A percentile compares a stretch with the other conserved stretches of the same genome.
These are phyloP conservation scores for Poecilobothrus nobilitatus DNA, from an alignment of 2,888 invertebrate species.

Conservation along the genomic window DNA sequence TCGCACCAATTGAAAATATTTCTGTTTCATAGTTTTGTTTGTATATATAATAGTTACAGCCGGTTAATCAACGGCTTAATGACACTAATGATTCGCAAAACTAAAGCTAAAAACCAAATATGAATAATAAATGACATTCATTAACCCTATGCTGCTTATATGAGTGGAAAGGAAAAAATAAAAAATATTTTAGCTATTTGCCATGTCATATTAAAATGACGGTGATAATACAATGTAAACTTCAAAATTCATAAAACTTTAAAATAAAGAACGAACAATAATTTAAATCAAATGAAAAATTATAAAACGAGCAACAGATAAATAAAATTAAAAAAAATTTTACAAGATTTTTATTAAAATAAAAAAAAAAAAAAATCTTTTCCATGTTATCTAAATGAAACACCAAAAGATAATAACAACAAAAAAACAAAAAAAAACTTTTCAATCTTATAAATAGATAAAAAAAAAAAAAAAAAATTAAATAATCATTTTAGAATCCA, in stretches of 20 bases:
- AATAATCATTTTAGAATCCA: background rate
- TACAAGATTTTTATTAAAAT: conserved; percentile 1
- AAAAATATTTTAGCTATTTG: too few relatives aligned
- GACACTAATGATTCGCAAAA: too few relatives aligned
- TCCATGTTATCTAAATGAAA: background rate
- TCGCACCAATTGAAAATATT: too few relatives aligned
- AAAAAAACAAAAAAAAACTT: background rate
- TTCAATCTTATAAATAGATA: background rate
- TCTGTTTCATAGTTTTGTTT: too few relatives aligned
- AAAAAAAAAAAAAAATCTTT: background rate
- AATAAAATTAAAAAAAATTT: background rate
- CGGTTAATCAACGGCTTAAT: too few relatives aligned
- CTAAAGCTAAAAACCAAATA: too few relatives aligned
- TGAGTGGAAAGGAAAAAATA: too few relatives aligned
- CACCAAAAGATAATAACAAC: background rate
- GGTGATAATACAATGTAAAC: background rate
- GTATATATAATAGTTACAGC: too few relatives aligned
- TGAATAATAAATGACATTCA: too few relatives aligned
- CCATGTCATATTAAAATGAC: too few relatives aligned
- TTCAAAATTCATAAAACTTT: background rate
- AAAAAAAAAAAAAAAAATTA: background rate
- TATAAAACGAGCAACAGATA: background rate
- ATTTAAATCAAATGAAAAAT: background rate
- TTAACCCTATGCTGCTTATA: too few relatives aligned
- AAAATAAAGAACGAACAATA: background rate